phyloP scores from a whole-genome alignment of 2,888 invertebrate species.

The Poecilus cupreus region DNA sequence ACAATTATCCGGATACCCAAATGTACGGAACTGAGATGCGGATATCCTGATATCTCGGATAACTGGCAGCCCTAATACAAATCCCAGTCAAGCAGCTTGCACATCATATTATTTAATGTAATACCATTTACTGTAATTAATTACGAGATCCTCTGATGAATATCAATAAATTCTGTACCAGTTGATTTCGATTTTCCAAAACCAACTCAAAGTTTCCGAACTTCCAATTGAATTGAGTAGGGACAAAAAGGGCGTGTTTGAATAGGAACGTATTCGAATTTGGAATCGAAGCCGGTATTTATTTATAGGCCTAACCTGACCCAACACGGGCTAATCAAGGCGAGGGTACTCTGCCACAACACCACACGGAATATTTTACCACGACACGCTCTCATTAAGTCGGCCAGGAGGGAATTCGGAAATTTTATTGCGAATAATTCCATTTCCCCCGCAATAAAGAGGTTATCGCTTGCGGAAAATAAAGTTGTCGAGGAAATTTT shows the following conservation, averaged over 20 bases:
- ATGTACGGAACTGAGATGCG: too few species aligned
- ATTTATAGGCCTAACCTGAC: slow-evolving; percentile 48
- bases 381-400: slow-evolving; percentile 39
- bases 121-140: too few species aligned
- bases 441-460: slow-evolving; percentile 44
- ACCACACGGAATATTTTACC: slow-evolving; percentile 34
- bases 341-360: neutral
- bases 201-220: neutral
- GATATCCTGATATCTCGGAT: too few species aligned
- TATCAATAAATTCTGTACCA: neutral
- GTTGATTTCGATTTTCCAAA: neutral
- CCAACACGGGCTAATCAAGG: slow-evolving; percentile 44
- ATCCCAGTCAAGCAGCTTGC: too few species aligned
- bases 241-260: neutral
- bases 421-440: slow-evolving; percentile 54
- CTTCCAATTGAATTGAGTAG: neutral
- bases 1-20: too few species aligned
- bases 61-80: too few species aligned
- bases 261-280: neutral
- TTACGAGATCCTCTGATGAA: too few species aligned
- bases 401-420: slow-evolving; percentile 37
- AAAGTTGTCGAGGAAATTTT: slow-evolving; percentile 43
- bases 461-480: slow-evolving; percentile 47
- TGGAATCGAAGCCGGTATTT: slow-evolving; percentile 15
- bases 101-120: too few species aligned